A percentile compares a stretch with the other conserved stretches of the same genome.
phyloP scores from a whole-genome alignment of 2,113 vertebrate species.

The Chelonoidis abingdonii region DNA sequence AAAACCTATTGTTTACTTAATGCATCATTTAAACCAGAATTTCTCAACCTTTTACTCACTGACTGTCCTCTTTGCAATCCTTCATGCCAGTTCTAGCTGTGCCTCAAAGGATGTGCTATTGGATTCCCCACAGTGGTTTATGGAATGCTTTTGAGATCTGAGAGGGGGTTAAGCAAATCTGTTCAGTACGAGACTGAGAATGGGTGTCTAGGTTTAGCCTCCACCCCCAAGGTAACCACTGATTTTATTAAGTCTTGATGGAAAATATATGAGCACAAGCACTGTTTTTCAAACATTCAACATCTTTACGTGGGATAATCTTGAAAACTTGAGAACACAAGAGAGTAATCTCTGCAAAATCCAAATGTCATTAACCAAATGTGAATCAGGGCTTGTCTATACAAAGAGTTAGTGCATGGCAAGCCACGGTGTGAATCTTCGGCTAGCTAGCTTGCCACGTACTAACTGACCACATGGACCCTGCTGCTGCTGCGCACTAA shows the following conservation, averaged over 20 bases:
- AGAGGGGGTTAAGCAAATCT: background rate
- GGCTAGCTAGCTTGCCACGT: background rate
- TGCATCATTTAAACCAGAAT: background rate
- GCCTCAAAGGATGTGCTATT: background rate
- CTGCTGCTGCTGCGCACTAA: background rate
- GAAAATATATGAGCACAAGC: background rate
- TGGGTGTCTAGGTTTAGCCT: background rate
- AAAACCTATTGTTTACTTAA: background rate
- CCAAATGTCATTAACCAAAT: background rate
- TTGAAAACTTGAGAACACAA: background rate
- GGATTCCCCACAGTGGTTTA: background rate
- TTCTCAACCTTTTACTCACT: background rate
- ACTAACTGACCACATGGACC: background rate
- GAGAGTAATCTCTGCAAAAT: background rate
- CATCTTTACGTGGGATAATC: background rate
- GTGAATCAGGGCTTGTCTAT: background rate
- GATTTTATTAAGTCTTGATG: background rate
- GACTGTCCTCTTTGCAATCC: background rate
- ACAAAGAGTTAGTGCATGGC: background rate
- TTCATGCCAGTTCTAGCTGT: background rate
- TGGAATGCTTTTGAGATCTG: background rate
- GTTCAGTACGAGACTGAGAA: background rate
- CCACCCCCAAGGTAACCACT: accelerated
- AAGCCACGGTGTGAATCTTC: background rate
- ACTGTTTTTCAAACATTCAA: background rate